Percentiles rank a stretch among this genome's conserved stretches.
These are phyloP conservation scores for Bombus pascuorum DNA, from an alignment of 1,140 invertebrate species.

Conservation along the genomic window DNA sequence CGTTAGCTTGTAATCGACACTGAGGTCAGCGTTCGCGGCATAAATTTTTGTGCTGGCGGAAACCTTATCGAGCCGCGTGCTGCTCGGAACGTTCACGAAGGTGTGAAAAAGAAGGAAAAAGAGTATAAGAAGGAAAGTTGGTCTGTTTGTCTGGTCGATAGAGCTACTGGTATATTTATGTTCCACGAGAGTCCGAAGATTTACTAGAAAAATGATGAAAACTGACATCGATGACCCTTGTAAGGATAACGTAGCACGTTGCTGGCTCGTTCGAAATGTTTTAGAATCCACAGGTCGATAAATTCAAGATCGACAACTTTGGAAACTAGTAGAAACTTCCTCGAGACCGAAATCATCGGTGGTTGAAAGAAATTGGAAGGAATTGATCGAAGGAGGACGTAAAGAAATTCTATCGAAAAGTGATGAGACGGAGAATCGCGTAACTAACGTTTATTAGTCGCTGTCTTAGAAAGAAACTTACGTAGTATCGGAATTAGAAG, in stretches of 20 bases:
- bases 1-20: background rate
- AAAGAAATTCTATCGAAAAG: background rate
- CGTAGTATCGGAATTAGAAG: background rate
- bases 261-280: background rate
- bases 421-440: background rate
- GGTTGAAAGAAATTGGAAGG: background rate
- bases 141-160: background rate
- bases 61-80: conserved; percentile 20
- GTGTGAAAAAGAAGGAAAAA: background rate
- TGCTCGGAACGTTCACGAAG: background rate
- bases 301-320: conserved; percentile 14
- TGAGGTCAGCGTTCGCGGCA: conserved; percentile 39
- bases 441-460: background rate
- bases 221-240: background rate
- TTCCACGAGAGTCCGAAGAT: background rate
- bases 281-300: conserved; percentile 16
- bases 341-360: background rate
- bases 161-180: background rate
- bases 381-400: background rate
- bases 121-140: background rate
- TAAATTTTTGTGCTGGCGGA: conserved; percentile 35
- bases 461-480: background rate
- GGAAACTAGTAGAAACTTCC: background rate
- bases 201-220: background rate
- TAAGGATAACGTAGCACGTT: background rate